Evolutionary conservation across 2,113 vertebrate genomes (phyloP), one percentile per base, ranked within the genome.

Genomic region (Plestiodon gilberti): DNA sequence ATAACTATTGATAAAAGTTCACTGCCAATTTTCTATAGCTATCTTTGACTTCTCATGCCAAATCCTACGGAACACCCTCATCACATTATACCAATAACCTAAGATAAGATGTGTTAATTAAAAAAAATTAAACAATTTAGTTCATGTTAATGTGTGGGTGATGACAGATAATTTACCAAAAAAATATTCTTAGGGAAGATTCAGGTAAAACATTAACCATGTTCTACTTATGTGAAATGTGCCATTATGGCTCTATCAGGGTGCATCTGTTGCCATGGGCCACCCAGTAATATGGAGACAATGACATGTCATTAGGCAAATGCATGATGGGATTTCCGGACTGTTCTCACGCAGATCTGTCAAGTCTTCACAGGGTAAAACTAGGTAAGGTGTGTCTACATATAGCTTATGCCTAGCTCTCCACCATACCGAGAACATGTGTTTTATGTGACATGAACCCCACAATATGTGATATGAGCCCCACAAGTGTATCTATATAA

Each of bases 111-210:
- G 81, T 65, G 28, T 38, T 87, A 87, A 92, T 55, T 91, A 93
- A 91, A 81, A n/a, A 88, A 92, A 95, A 82, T 82, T 48, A 87
- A 94, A 48, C 30, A 88, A 81, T 89, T 91, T 85, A 75, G n/a
- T 89, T 92, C 73, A 85, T 5, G 23, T 1, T 23, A 69, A 82
- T 83, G 20, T 6, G 83, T 86, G 2, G 20, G 77, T 89, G 83
- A 64, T 81, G 85, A 83, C 30, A 62, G 78, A 90, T n/a, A n/a
- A 10, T 62, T n/a, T 83, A 57, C 14, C 23, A 8, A 15, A 3
- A 18, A 80, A 59, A 67, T 38, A 25, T 0, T 7, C 35, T 88
- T 55, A 33, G 3, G 30, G 52, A n/a, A 20, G 18, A 78, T 71
- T 48, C 0, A 30, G 30, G 67, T 71, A 35, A 57, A 82, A 71